Conservation (phyloP, 2,888 invertebrate genomes). For the Pollenia amentaria region DNA sequence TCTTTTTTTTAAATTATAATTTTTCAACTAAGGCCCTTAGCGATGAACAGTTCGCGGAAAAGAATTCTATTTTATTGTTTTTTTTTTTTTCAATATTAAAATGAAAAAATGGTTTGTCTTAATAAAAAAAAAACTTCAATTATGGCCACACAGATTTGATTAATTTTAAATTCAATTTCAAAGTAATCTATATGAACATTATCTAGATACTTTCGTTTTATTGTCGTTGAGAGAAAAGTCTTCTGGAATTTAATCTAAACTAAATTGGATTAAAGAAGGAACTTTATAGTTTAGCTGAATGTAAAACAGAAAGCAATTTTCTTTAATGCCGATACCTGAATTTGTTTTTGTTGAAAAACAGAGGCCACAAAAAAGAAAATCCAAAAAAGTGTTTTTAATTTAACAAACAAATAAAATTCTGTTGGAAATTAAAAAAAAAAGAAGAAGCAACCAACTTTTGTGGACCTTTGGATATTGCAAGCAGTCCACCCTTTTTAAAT, state of each 20-base stretch:
- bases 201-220: slow-evolving; percentile 12
- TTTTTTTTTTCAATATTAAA: too few species aligned
- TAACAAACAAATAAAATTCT: too few species aligned
- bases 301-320: slow-evolving; percentile 55
- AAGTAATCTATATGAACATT: background rate
- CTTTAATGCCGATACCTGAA: slow-evolving; percentile 39
- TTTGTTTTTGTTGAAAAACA: background rate
- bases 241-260: slow-evolving; percentile 4
- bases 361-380: too few species aligned
- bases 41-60: too few species aligned
- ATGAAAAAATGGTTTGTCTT: background rate
- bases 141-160: background rate
- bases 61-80: too few species aligned
- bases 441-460: too few species aligned
- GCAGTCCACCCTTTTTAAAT: too few species aligned
- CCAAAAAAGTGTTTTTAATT: background rate
- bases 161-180: background rate
- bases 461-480: too few species aligned
- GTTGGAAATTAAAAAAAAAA: too few species aligned
- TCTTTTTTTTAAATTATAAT: too few species aligned
- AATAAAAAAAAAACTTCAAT: background rate
- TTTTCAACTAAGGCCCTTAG: too few species aligned
- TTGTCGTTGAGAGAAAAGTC: background rate
- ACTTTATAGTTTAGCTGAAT: slow-evolving; percentile 29
- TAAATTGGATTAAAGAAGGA: slow-evolving; percentile 57